phyloP scores from a whole-genome alignment of 2,888 invertebrate genomes.

The Coremacera marginata region DNA sequence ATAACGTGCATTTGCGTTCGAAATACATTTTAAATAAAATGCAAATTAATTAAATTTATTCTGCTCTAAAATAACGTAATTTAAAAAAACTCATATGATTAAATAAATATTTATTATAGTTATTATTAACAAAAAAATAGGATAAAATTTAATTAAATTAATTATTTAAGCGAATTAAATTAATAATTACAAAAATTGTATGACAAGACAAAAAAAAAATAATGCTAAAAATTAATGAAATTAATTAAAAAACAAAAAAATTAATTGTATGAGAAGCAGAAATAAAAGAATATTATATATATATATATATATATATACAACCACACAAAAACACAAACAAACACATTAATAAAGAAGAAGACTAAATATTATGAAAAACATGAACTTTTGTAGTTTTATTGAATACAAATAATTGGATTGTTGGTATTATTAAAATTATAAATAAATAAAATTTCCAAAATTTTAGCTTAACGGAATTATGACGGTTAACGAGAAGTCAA shows the following conservation, averaged over 20 bases:
- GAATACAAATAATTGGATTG: neutral
- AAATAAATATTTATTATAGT: constrained; percentile 24
- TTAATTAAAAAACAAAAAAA: neutral
- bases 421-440: no score
- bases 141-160: constrained; percentile 26
- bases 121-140: constrained; percentile 24
- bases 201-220: neutral
- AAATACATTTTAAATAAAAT: neutral
- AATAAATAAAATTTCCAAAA: no score
- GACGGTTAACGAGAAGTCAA: no score
- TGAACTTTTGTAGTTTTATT: neutral
- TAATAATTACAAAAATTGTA: constrained; percentile 10
- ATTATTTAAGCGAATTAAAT: constrained; percentile 36
- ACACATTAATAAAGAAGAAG: constrained; percentile 37
- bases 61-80: neutral
- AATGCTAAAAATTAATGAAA: neutral
- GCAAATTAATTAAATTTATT: neutral
- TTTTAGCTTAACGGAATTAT: no score
- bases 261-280: neutral
- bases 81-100: neutral
- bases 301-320: constrained; percentile 5
- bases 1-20: neutral
- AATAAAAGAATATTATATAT: constrained; percentile 15
- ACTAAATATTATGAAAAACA: constrained; percentile 30
- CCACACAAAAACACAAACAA: constrained; percentile 12